Evolutionary conservation across 2,113 vertebrate genomes (phyloP).

Genomic region (Anarrhichthys ocellatus): DNA sequence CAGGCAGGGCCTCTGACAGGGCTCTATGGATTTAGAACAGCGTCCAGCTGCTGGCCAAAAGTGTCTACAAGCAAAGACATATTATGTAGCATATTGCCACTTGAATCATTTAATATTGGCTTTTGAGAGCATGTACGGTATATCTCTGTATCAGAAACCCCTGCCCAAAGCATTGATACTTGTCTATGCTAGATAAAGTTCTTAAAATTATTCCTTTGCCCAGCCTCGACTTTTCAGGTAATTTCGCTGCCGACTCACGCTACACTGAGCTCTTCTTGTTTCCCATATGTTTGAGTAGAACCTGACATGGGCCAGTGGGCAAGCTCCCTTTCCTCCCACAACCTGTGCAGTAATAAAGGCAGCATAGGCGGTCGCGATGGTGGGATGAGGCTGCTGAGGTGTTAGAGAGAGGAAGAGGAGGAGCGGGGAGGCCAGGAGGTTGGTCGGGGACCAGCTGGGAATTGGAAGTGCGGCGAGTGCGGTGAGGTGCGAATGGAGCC

Average conservation of each 20-base stretch:
- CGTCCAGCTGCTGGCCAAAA: background rate
- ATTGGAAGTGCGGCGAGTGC: slow-evolving; percentile 61
- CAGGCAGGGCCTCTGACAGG: background rate
- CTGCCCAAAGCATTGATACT: background rate
- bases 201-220: slow-evolving; percentile 21
- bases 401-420: slow-evolving; percentile 48
- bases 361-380: slow-evolving; percentile 4
- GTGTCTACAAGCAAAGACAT: background rate
- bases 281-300: slow-evolving; percentile 56
- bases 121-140: background rate
- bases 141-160: background rate
- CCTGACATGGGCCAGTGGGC: slow-evolving; percentile 61
- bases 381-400: slow-evolving; percentile 36
- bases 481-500: slow-evolving; percentile 65
- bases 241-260: slow-evolving; percentile 7
- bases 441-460: slow-evolving; percentile 64
- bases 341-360: slow-evolving; percentile 52
- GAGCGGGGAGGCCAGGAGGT: slow-evolving; percentile 29
- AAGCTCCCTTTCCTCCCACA: slow-evolving; percentile 46
- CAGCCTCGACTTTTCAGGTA: slow-evolving; percentile 1
- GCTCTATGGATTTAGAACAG: background rate
- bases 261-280: slow-evolving; percentile 57
- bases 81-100: background rate
- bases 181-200: background rate
- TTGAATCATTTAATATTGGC: background rate